These are phyloP conservation scores for Agapornis roseicollis DNA, from an alignment of 2,113 vertebrate species.

Conservation along the genomic window DNA sequence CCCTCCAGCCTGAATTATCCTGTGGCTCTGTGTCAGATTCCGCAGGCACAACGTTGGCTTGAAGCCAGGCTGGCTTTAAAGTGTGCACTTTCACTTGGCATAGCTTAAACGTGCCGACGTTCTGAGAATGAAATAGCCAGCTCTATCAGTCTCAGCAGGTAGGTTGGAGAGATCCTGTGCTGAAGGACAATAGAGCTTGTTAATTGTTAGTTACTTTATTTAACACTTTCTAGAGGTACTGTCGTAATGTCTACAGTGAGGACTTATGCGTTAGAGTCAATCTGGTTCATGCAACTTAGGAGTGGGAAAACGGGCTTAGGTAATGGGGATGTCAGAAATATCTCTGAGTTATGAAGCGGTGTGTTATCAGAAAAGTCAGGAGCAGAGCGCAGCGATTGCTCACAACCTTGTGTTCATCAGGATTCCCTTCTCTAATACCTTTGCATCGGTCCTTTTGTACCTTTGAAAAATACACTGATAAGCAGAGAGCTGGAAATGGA, in stretches of 20 bases:
- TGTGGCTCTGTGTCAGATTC: background rate
- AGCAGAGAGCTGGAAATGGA: background rate
- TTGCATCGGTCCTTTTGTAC: background rate
- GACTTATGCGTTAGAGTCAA: background rate
- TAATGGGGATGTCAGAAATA: slow-evolving; percentile 29
- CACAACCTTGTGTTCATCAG: background rate
- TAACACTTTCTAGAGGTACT: background rate
- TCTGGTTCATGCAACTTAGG: slow-evolving; percentile 16
- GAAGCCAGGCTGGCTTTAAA: background rate
- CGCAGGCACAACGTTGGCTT: background rate
- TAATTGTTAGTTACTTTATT: background rate
- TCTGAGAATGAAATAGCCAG: background rate
- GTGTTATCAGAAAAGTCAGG: slow-evolving; percentile 18
- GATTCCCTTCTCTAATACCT: background rate
- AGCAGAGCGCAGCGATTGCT: background rate
- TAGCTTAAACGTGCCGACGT: background rate
- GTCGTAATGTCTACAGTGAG: background rate
- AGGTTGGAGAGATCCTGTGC: background rate
- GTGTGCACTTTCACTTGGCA: background rate
- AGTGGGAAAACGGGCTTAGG: slow-evolving; percentile 13
- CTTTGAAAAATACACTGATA: background rate
- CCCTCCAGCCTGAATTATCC: background rate
- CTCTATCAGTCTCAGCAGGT: background rate
- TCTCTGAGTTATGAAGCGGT: background rate
- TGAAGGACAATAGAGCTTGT: background rate